Base-by-base conservation (phyloP, 2,797 vertebrate species). In the Balearica regulorum region DNA sequence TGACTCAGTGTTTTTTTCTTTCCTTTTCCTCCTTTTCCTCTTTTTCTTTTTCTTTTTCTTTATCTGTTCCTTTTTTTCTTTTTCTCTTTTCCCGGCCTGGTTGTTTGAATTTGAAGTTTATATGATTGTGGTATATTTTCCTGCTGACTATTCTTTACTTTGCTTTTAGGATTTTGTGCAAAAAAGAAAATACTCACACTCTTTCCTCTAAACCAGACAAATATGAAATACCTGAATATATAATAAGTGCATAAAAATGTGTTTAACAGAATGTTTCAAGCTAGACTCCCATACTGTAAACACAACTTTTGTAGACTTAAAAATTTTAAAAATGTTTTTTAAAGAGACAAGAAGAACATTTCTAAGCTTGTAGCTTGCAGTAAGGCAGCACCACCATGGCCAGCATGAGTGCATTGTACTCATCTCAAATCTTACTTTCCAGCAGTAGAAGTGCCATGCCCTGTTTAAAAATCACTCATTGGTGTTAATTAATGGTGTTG, bases 401-500 rank as follows among this genome's bases (percentile, higher is more conserved):
- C 44, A 54, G 5, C 9, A 80, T 0, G 1, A n/a, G 5, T 37
- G 12, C 17, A 13, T n/a, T n/a, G 20, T 43, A 49, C 6, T 46
- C 13, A 60, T 60, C 16, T 37, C 18, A 68, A 48, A 44, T 51
- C 17, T 9, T 55, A 14, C 20, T 41, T 68, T 64, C 18, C 24
- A 69, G 19, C 8, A 43, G 13, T 5, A 70, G 8, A 81, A 61
- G 19, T 69, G 28, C 12, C 43, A 35, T 0, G 1, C 3, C 29
- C 1, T 62, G 33, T 71, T 82, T 46, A 39, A 88, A 85, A 66
- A 31, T 24, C 35, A 35, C 1, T 46, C 14, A 43, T 0, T 21
- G 15, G 17, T 65, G 4, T 46, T 43, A 48, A 77, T 60, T 24
- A 65, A 37, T 25, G 5, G 3, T 2, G 13, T 29, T 72, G 1